These are phyloP conservation scores for Gymnorhina tibicen DNA, from an alignment of 2,113 vertebrate genomes.

Conservation along the genomic window DNA sequence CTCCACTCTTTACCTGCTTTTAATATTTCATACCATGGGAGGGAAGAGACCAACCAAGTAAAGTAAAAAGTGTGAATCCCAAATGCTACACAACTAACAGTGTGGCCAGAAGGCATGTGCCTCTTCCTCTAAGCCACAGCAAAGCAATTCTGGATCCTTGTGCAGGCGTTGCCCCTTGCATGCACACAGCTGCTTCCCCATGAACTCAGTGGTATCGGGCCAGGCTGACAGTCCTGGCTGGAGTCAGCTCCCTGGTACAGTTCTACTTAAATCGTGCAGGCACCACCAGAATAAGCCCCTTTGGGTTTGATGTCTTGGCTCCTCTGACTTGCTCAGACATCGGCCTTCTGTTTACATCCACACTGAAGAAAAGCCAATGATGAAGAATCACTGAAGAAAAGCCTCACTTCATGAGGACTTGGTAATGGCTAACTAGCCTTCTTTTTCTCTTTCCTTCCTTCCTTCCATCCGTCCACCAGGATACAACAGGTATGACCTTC, in stretches of 20 bases:
- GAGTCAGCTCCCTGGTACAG: background rate
- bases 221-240: background rate
- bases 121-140: background rate
- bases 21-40: background rate
- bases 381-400: background rate
- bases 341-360: background rate
- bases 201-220: rapidly evolving
- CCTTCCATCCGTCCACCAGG: background rate
- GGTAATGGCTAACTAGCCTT: background rate
- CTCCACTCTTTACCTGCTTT: background rate
- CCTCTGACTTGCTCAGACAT: background rate
- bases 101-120: rapidly evolving
- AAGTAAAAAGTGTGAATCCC: background rate
- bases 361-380: background rate
- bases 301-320: background rate
- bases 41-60: background rate
- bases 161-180: rapidly evolving
- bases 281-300: background rate
- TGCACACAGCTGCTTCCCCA: background rate
- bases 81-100: rapidly evolving
- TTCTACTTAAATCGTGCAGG: background rate
- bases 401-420: background rate
- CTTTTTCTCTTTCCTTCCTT: no score
- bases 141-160: background rate
- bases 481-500: background rate